A percentile compares a stretch with the other conserved stretches of the same genome.
Conservation (phyloP, 2,888 invertebrate genomes). For the Chromoteleia sp. region DNA sequence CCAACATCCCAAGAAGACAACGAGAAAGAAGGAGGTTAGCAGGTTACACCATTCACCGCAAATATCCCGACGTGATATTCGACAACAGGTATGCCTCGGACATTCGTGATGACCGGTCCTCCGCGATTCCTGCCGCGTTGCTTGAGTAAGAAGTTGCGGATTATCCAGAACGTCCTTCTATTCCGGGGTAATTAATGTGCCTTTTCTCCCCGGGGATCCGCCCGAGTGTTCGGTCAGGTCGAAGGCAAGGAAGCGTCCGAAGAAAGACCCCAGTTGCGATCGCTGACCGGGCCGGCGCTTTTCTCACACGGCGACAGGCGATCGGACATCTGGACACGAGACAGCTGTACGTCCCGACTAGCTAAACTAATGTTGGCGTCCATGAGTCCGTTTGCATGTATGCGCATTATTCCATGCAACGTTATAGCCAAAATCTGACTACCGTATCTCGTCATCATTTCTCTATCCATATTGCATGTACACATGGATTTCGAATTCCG, state of each 20-base stretch:
- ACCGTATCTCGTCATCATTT: conserved; percentile 55
- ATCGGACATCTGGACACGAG: conserved; percentile 83
- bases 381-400: conserved; percentile 62
- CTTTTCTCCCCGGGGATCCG: conserved; percentile 73
- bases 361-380: conserved; percentile 12
- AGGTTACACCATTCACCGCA: conserved; percentile 39
- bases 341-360: conserved; percentile 76
- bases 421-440: conserved; percentile 40
- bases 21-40: conserved; percentile 36
- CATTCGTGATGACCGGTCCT: conserved; percentile 64
- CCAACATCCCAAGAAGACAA: conserved; percentile 39
- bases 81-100: conserved; percentile 71
- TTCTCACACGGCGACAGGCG: conserved; percentile 78
- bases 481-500: conserved; percentile 45
- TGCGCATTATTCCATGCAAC: neutral
- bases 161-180: conserved; percentile 75
- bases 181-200: conserved; percentile 80
- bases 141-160: conserved; percentile 79
- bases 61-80: conserved; percentile 31
- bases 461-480: conserved; percentile 55
- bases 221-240: conserved; percentile 66
- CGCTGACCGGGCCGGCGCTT: conserved; percentile 74
- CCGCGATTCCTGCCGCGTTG: conserved; percentile 59
- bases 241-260: conserved; percentile 55
- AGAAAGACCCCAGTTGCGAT: conserved; percentile 67